Base-by-base conservation (phyloP, 2,888 invertebrate species). In the Sphecodes monilicornis region DNA sequence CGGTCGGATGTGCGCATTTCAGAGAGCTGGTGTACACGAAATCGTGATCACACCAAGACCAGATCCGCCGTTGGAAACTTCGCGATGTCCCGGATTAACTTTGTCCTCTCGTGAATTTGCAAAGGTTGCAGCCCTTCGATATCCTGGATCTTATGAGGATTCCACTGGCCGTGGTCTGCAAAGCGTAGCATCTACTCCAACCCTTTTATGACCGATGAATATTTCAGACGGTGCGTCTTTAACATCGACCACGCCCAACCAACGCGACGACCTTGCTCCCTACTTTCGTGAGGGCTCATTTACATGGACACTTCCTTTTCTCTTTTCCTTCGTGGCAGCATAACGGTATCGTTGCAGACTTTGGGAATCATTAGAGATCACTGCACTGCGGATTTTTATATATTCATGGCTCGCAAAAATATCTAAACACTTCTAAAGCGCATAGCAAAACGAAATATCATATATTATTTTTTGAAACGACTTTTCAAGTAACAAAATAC, bases 161-260 rank as follows among this genome's bases (percentile, higher is more conserved):
- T 75, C 76, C 43, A 46, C n/a, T 32, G 39, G 26, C 50, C 81
- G 29, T 50, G 46, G 50, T 29, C 75, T 74, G 26, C n/a, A 36
- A 43, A 22, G 13, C 50, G 39, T 41, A 8, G 29, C 60, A 16
- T 22, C 80, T 60, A 43, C 60, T 76, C 60, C 41, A 64, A 70
- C 73, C 76, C 82, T 85, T 87, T 85, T 81, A 87, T 85, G 81
- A 87, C 50, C 78, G 76, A 86, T 90, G 86, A 90, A 90, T 90
- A 90, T 88, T 90, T 90, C 75, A 88, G 70, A 57, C 50, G 57
- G 76, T 66, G 75, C 82, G 80, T 88, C 90, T 80, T 87, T 78
- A 85, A 72, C 80, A 80, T 82, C 76, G 84, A 29, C 69, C 75
- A 74, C 64, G 74, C 74, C 82, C 72, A 76, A 70, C 69, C 18